Evolutionary conservation across 2,888 invertebrate species (phyloP).

Genomic region (Suillia variegata): DNA sequence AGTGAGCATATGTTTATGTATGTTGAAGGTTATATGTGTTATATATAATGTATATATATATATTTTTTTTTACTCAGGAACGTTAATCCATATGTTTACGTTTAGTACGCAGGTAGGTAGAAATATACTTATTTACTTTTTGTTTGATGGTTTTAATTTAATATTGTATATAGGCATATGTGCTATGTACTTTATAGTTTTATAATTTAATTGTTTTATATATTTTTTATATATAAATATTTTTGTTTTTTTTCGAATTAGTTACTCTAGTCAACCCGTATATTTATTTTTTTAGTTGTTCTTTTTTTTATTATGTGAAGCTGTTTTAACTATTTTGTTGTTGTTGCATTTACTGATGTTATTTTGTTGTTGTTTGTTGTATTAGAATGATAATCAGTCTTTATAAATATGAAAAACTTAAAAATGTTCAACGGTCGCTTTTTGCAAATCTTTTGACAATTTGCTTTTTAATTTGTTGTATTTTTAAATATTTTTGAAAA

Average conservation of each 20-base stretch:
- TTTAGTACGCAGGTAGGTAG: conserved; percentile 17
- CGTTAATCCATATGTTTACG: conserved; percentile 54
- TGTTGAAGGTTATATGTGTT: conserved; percentile 23
- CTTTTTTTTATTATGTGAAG: conserved; percentile 13
- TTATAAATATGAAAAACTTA: conserved; percentile 34
- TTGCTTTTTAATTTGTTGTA: conserved; percentile 10
- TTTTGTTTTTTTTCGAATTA: not conserved
- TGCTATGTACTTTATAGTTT: conserved; percentile 7
- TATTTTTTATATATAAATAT: conserved; percentile 7
- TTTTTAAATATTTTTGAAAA: conserved; percentile 11
- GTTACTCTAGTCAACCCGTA: conserved; percentile 25
- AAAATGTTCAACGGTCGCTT: not conserved
- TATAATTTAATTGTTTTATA: conserved; percentile 23
- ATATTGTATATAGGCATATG: conserved; percentile 14
- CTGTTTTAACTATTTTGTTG: conserved; percentile 23
- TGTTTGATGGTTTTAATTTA: conserved; percentile 6
- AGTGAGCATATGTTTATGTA: too few relatives aligned
- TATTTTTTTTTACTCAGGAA: too few relatives aligned
- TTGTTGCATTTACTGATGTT: too few relatives aligned
- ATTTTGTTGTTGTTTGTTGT: conserved; percentile 32
- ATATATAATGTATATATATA: too few relatives aligned
- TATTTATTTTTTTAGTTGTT: conserved; percentile 19
- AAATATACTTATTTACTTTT: conserved; percentile 6
- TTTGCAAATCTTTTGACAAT: not conserved
- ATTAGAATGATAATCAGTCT: conserved; percentile 43